Evolutionary conservation across 2,113 vertebrate species (phyloP), one percentile per base, ranked within the genome.

Genomic region (Indri indri): DNA sequence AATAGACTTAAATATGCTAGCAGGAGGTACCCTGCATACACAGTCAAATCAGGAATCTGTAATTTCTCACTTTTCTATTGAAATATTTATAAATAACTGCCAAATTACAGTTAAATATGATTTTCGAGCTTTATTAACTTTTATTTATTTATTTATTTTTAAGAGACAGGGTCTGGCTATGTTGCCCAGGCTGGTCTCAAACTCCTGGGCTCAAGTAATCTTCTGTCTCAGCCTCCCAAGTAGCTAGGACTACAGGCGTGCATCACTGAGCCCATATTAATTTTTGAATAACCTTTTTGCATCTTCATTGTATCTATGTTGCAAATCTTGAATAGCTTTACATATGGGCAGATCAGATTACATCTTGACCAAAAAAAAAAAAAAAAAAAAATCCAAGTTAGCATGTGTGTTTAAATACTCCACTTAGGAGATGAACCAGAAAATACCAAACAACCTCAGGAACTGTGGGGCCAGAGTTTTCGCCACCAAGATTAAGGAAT

Each of bases 11-110:
- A 83, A 71, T 73, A 74, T 65, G 40, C 79, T 73, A 88, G 90
- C 94, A 96, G 50, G 68, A 76, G 16, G 6, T 70, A 52, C 0
- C 6, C 2, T n/a, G 96, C 11, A 22, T 34, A 40, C 59, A 65
- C 20, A 73, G 70, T 25, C 13, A 79, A 73, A 82, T 50, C 22
- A 73, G 65, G 37, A 90, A 63, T 77, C 52, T 81, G 12, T 57
- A 65, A 83, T 91, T 95, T 95, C 68, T 82, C 6, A 61, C 23
- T 91, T 76, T 90, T 96, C 45, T 96, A 30, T 14, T 47, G 34
- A 86, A 66, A 81, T 61, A 37, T 73, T 91, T 14, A 32, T 82
- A 91, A 74, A 61, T 25, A 18, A 76, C 27, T 90, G n/a, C 22
- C 32, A 86, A 70, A 70, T 90, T 40, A 81, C 14, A 80, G 52